These are phyloP conservation scores for Columba guinea DNA, from an alignment of 2,797 vertebrate species.

Conservation along the genomic window DNA sequence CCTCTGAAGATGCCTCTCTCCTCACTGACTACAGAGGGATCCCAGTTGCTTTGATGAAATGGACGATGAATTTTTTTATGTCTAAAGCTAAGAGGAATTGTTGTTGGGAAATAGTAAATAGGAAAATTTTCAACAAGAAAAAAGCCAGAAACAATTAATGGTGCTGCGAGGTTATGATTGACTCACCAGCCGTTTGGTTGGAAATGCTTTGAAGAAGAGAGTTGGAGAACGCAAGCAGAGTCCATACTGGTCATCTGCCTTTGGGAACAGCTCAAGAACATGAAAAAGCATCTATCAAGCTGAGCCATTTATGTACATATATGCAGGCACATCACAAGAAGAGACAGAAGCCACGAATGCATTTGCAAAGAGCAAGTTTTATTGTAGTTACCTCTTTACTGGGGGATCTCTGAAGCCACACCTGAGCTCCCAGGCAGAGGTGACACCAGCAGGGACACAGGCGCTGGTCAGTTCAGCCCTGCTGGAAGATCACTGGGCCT, in stretches of 20 bases:
- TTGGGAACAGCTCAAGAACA: background rate
- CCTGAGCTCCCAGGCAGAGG: too few species aligned
- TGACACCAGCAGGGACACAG: too few species aligned
- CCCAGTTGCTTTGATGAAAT: background rate
- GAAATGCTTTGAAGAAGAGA: background rate
- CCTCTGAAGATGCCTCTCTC: background rate
- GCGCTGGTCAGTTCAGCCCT: too few species aligned
- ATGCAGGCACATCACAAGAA: too few species aligned
- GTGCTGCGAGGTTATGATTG: background rate
- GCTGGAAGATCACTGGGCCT: too few species aligned
- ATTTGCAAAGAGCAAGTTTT: too few species aligned
- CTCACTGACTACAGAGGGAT: background rate
- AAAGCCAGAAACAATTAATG: background rate
- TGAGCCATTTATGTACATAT: background rate
- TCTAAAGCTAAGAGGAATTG: background rate
- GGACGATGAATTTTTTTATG: background rate
- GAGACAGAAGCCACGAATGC: too few species aligned
- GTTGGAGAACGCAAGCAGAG: background rate
- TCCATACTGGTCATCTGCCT: background rate
- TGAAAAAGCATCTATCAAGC: background rate
- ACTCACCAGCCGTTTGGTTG: background rate
- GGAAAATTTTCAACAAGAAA: background rate
- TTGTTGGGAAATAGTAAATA: background rate
- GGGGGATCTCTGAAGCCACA: too few species aligned
- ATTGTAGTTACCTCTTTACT: too few species aligned